phyloP scores from a whole-genome alignment of 1,140 invertebrate species.

The Achroia grisella region DNA sequence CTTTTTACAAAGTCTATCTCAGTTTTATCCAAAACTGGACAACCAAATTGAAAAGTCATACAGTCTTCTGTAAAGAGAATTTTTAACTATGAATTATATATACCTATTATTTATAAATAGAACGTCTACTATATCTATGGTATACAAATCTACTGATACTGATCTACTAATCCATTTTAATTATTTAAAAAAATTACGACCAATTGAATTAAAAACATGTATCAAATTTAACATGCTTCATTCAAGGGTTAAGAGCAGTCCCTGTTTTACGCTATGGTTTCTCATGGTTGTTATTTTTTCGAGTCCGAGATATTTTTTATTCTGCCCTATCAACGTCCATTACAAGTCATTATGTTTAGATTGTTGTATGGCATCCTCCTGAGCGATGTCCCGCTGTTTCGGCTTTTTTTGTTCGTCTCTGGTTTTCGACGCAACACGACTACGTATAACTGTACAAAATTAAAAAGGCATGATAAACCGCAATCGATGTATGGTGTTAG shows the following conservation, averaged over 20 bases:
- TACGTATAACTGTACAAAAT: slow-evolving; percentile 2
- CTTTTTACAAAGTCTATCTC: too few relatives aligned
- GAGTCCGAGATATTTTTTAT: slow-evolving; percentile 22
- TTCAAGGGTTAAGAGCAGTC: slow-evolving; percentile 8
- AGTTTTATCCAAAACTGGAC: too few relatives aligned
- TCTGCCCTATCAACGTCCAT: slow-evolving; percentile 38
- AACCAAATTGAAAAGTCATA: too few relatives aligned
- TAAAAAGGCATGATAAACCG: neutral
- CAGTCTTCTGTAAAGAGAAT: too few relatives aligned
- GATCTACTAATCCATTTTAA: too few relatives aligned
- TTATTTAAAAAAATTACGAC: too few relatives aligned
- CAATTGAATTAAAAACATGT: too few relatives aligned
- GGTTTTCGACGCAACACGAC: neutral
- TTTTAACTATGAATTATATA: too few relatives aligned
- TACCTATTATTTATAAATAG: too few relatives aligned
- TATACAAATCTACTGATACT: too few relatives aligned
- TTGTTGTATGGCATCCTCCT: slow-evolving; percentile 31
- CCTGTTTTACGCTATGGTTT: slow-evolving; percentile 14
- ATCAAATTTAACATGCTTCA: too few relatives aligned
- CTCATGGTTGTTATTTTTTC: slow-evolving; percentile 16
- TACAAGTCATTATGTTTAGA: slow-evolving; percentile 48
- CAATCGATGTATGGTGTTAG: neutral
- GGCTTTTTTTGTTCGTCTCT: slow-evolving; percentile 14
- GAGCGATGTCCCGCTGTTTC: slow-evolving; percentile 34
- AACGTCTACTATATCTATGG: too few relatives aligned